phyloP scores from a whole-genome alignment of 2,888 invertebrate species.

The Eustalomyia histrio region DNA sequence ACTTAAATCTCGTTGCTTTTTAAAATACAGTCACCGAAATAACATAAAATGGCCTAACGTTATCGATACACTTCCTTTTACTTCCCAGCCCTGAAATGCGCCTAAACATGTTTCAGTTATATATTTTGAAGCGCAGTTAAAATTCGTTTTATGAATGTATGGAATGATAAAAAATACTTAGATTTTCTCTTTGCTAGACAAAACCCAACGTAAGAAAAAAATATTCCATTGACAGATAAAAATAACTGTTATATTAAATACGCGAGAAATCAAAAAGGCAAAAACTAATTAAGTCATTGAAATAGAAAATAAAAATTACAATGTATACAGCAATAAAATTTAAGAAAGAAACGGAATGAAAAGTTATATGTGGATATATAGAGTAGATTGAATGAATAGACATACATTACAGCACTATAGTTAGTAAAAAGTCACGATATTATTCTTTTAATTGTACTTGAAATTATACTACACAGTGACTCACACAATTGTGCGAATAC shows the following conservation, averaged over 20 bases:
- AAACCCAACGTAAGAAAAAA: slow-evolving; percentile 1
- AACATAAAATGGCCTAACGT: too few relatives aligned
- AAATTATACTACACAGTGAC: not conserved
- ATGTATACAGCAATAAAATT: slow-evolving; percentile 10
- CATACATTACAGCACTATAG: slow-evolving; percentile 6
- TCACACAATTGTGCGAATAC: not conserved
- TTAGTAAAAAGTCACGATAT: not conserved
- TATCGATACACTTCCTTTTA: too few relatives aligned
- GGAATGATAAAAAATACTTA: too few relatives aligned
- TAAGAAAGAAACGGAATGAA: slow-evolving; percentile 34
- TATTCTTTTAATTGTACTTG: not conserved
- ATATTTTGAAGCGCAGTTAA: too few relatives aligned
- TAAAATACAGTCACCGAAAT: too few relatives aligned
- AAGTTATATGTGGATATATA: slow-evolving; percentile 16
- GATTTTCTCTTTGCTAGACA: too few relatives aligned
- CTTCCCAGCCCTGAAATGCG: too few relatives aligned
- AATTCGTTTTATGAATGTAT: too few relatives aligned
- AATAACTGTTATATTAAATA: slow-evolving; percentile 19
- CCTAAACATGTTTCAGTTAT: too few relatives aligned
- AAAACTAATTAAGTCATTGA: slow-evolving; percentile 60
- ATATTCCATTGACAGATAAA: slow-evolving; percentile 41
- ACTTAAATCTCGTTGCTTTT: too few relatives aligned
- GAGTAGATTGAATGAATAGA: too few relatives aligned
- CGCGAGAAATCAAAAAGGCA: slow-evolving; percentile 56
- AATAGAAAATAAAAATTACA: slow-evolving; percentile 9